These are phyloP conservation scores for Drosophila orosa DNA, from an alignment of 1,140 invertebrate genomes.

Conservation along the genomic window DNA sequence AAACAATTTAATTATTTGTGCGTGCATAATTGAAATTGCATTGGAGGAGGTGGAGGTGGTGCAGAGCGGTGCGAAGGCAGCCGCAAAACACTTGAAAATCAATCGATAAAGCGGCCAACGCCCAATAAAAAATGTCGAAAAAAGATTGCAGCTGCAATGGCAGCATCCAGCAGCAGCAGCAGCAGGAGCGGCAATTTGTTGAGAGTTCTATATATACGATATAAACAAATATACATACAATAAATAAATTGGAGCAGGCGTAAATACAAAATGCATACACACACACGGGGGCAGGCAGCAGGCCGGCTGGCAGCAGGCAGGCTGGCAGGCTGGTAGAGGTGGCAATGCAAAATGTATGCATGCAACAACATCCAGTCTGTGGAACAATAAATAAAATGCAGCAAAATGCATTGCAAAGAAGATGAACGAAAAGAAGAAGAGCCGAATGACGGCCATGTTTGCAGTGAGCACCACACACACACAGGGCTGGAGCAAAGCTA, in stretches of 20 bases:
- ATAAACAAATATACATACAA: slow-evolving; percentile 82
- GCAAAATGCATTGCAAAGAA: slow-evolving; percentile 70
- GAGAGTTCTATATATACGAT: slow-evolving; percentile 79
- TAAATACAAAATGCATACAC: slow-evolving; percentile 73
- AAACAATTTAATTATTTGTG: slow-evolving; percentile 80
- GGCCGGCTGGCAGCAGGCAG: not conserved
- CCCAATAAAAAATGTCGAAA: slow-evolving; percentile 76
- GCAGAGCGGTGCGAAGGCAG: slow-evolving; percentile 15
- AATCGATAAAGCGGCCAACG: slow-evolving; percentile 80
- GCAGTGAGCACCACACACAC: slow-evolving; percentile 13
- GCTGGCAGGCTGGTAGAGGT: slow-evolving; percentile 23
- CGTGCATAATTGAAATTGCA: slow-evolving; percentile 81
- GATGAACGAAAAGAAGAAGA: slow-evolving; percentile 59
- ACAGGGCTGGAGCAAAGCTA: slow-evolving; percentile 36
- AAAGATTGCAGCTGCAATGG: slow-evolving; percentile 47
- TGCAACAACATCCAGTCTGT: slow-evolving; percentile 57
- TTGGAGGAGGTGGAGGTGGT: slow-evolving; percentile 20
- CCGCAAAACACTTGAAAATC: slow-evolving; percentile 61
- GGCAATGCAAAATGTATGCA: slow-evolving; percentile 60
- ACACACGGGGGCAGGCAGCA: slow-evolving; percentile 5
- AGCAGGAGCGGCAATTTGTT: slow-evolving; percentile 73
- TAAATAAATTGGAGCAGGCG: slow-evolving; percentile 82
- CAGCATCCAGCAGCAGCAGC: slow-evolving; percentile 53
- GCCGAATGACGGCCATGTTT: slow-evolving; percentile 36
- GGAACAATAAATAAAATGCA: slow-evolving; percentile 71